Evolutionary conservation across 2,888 invertebrate genomes (phyloP).

Genomic region (Lepidochrysops patricia): DNA sequence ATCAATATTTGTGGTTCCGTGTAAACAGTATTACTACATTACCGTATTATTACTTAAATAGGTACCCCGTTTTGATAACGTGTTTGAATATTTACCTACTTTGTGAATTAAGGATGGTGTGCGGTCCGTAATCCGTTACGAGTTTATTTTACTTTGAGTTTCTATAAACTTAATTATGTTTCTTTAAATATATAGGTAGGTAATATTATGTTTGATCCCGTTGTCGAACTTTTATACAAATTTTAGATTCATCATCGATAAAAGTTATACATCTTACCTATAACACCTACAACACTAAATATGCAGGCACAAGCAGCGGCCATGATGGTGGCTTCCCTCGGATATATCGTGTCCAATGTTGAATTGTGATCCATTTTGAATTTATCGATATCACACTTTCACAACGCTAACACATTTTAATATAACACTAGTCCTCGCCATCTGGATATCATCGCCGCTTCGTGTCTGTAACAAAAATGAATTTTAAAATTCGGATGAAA

Average conservation of each 20-base stretch:
- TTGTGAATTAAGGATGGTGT: background rate
- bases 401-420: slow-evolving; percentile 27
- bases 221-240: background rate
- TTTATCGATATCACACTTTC: slow-evolving; percentile 30
- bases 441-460: slow-evolving; percentile 18
- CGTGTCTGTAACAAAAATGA: slow-evolving; percentile 25
- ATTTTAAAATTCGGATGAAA: slow-evolving; percentile 9
- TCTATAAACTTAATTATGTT: no score
- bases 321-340: slow-evolving; percentile 82
- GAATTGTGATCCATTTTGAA: slow-evolving; percentile 39
- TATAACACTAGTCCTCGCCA: slow-evolving; percentile 22
- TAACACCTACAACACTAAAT: slow-evolving; percentile 84
- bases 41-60: slow-evolving; percentile 11
- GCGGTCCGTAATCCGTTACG: no score
- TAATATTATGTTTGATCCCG: no score
- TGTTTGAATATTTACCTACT: background rate
- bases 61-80: slow-evolving; percentile 10
- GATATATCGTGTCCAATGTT: slow-evolving; percentile 66
- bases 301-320: slow-evolving; percentile 86
- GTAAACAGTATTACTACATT: slow-evolving; percentile 4
- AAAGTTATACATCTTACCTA: slow-evolving; percentile 73
- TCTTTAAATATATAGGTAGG: no score
- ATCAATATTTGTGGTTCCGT: slow-evolving; percentile 8
- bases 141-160: no score
- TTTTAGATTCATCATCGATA: slow-evolving; percentile 14